Percentiles rank a stretch among this genome's conserved stretches.
Evolutionary conservation across 2,113 vertebrate species (phyloP).

Genomic region (Tricholaema leucomelas): DNA sequence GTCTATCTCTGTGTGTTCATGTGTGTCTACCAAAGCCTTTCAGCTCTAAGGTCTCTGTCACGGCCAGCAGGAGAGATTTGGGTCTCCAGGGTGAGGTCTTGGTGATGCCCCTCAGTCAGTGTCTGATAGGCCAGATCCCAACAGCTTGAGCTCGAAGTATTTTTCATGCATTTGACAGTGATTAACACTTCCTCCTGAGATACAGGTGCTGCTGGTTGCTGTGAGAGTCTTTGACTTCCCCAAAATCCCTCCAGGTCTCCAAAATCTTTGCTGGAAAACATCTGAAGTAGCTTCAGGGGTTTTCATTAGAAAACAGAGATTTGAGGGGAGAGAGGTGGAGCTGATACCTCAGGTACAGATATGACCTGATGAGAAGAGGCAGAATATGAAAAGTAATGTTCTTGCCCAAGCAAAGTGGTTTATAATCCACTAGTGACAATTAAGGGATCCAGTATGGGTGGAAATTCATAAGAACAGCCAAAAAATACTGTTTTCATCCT

Average conservation of each 20-base stretch:
- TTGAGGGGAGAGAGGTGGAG: not conserved
- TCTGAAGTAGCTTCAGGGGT: not conserved
- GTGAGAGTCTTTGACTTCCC: not conserved
- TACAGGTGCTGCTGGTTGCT: not conserved
- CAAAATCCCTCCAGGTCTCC: not conserved
- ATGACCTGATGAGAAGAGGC: not conserved
- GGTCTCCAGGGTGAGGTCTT: not conserved
- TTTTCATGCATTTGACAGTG: rapidly evolving
- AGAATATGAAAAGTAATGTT: not conserved
- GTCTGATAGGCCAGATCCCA: not conserved
- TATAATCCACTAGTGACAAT: not conserved
- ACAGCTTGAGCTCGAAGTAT: not conserved
- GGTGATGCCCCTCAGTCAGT: not conserved
- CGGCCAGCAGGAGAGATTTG: not conserved
- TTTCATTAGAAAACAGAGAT: not conserved
- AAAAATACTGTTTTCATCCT: not conserved
- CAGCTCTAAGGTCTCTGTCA: rapidly evolving
- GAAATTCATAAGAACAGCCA: not conserved
- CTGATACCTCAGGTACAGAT: not conserved
- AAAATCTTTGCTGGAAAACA: not conserved
- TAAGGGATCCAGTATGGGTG: not conserved
- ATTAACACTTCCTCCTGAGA: not conserved
- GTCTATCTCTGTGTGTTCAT: not conserved
- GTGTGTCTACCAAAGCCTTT: not conserved
- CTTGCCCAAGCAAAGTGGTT: not conserved